Conservation (phyloP, 1,140 invertebrate genomes). For the Rhopalosiphum maidis region DNA sequence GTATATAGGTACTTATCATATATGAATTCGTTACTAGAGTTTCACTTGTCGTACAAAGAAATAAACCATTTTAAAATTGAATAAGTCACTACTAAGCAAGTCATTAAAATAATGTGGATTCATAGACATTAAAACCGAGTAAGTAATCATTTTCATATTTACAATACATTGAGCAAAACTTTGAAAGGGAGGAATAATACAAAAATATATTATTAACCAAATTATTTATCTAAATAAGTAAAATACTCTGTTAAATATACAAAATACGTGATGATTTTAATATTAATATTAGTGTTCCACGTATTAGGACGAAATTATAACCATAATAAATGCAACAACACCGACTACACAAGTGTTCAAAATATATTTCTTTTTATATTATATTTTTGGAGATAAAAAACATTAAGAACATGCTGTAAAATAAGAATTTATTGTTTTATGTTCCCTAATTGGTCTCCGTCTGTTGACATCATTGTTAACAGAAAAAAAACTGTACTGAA, state of each 20-base stretch:
- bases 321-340: background rate
- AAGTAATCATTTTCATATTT: too few species aligned
- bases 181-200: background rate
- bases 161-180: background rate
- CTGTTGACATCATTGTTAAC: background rate
- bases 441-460: background rate
- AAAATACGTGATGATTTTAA: background rate
- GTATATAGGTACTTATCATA: background rate
- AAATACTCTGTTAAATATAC: background rate
- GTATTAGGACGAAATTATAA: background rate
- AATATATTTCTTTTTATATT: background rate
- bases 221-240: too few species aligned
- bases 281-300: too few species aligned
- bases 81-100: background rate
- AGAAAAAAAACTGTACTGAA: background rate
- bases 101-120: background rate
- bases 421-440: background rate
- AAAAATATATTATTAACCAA: background rate
- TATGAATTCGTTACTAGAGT: background rate
- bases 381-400: background rate
- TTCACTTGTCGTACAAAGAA: background rate
- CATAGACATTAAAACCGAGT: too few species aligned
- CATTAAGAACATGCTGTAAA: background rate
- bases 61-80: background rate
- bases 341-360: background rate